These are phyloP conservation scores for Phoxinus dragarum DNA, from an alignment of 2,797 vertebrate genomes.

Conservation along the genomic window DNA sequence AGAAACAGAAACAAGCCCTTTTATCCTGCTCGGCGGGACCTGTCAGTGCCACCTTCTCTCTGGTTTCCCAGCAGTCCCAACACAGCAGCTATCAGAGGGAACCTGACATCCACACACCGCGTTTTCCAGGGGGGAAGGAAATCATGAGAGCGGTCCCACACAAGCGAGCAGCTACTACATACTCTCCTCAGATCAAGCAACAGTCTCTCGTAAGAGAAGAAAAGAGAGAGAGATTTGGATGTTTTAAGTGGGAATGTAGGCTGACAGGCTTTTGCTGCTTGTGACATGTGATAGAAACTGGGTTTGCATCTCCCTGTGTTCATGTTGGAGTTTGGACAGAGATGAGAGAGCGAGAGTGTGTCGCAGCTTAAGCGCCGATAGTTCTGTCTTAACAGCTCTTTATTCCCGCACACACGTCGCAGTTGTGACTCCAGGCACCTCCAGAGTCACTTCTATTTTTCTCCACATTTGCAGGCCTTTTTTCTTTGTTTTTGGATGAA, in stretches of 20 bases:
- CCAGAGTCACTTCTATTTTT: constrained; percentile 35
- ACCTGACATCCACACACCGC: constrained; percentile 59
- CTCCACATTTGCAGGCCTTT: constrained; percentile 26
- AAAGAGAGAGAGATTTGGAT: constrained; percentile 50
- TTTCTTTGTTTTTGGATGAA: constrained; percentile 32
- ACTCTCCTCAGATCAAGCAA: constrained; percentile 55
- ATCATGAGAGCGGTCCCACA: constrained; percentile 56
- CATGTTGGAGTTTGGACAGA: constrained; percentile 53
- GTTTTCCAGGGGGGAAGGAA: constrained; percentile 55
- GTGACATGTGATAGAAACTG: constrained; percentile 56
- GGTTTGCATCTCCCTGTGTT: constrained; percentile 52
- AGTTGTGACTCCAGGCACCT: constrained; percentile 55
- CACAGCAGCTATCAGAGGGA: constrained; percentile 63
- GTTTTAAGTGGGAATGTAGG: constrained; percentile 56
- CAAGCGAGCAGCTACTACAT: constrained; percentile 52
- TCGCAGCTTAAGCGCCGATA: constrained; percentile 46
- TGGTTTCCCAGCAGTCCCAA: constrained; percentile 60
- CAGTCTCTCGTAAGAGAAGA: constrained; percentile 47
- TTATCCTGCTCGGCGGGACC: constrained; percentile 66
- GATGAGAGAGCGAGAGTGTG: constrained; percentile 52
- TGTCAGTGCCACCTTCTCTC: constrained; percentile 65
- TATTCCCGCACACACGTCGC: constrained; percentile 38
- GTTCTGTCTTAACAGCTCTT: constrained; percentile 45
- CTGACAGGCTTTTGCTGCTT: constrained; percentile 52
- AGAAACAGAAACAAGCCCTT: constrained; percentile 65